These are phyloP conservation scores for Pitangus sulphuratus DNA, from an alignment of 2,797 vertebrate genomes.

Conservation along the genomic window DNA sequence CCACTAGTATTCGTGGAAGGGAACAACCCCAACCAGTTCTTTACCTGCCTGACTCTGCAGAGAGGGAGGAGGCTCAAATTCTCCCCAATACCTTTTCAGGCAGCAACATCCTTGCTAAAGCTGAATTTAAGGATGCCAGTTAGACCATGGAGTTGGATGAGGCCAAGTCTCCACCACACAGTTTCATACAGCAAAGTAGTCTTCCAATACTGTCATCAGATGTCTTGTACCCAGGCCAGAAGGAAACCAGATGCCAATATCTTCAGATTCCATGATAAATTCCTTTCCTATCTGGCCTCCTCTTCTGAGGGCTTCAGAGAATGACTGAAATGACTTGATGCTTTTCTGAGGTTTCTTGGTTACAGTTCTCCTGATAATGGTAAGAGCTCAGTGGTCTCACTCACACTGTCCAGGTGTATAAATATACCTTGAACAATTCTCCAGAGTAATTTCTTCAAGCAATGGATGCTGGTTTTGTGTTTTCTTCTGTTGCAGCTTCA, in stretches of 20 bases:
- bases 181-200: background rate
- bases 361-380: background rate
- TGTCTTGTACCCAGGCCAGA: background rate
- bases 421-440: background rate
- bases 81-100: background rate
- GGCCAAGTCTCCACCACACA: background rate
- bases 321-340: background rate
- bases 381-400: background rate
- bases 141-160: background rate
- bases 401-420: background rate
- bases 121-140: background rate
- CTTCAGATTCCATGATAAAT: background rate
- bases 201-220: background rate
- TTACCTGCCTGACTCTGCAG: background rate
- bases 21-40: background rate
- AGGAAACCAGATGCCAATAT: background rate
- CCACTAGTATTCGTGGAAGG: background rate
- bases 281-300: background rate
- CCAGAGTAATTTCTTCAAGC: background rate
- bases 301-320: background rate
- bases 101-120: background rate
- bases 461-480: background rate
- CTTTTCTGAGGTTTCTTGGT: background rate
- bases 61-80: background rate
- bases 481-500: background rate